A percentile compares a stretch with the other conserved stretches of the same genome.
These are phyloP conservation scores for Dicyrtomina minuta DNA, from an alignment of 2,888 invertebrate genomes.

Conservation along the genomic window DNA sequence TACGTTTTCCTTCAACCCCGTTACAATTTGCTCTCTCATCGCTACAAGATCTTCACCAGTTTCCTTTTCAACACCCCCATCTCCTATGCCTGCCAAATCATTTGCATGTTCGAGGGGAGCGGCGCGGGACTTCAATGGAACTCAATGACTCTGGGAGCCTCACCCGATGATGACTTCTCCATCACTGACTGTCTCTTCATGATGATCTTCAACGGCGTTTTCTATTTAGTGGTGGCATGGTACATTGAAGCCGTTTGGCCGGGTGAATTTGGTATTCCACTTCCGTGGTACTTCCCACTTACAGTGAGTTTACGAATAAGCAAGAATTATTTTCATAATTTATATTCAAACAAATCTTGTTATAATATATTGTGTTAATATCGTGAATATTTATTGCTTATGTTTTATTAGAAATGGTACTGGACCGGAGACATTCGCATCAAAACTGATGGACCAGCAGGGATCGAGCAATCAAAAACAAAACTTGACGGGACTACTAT, in stretches of 20 bases:
- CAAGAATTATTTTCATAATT: neutral
- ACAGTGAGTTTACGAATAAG: conserved; percentile 58
- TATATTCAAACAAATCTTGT: neutral
- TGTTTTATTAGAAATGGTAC: conserved; percentile 54
- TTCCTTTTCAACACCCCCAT: conserved; percentile 59
- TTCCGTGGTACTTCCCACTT: conserved; percentile 78
- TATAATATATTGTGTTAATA: neutral
- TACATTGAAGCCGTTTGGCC: conserved; percentile 86
- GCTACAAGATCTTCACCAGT: conserved; percentile 32
- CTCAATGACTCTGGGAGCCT: conserved; percentile 58
- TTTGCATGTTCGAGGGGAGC: conserved; percentile 70
- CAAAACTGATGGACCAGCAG: neutral
- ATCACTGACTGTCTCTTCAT: conserved; percentile 72
- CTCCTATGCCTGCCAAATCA: conserved; percentile 74
- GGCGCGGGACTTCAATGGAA: conserved; percentile 65
- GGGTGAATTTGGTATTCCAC: conserved; percentile 81
- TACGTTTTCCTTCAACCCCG: conserved; percentile 68
- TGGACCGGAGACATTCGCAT: conserved; percentile 50
- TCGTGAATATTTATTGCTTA: neutral
- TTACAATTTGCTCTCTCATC: conserved; percentile 58
- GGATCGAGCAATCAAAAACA: neutral
- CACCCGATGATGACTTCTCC: conserved; percentile 69
- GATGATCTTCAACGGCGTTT: conserved; percentile 67
- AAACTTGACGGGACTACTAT: neutral
- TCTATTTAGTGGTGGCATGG: conserved; percentile 75